Evolutionary conservation across 2,113 vertebrate species (phyloP), one percentile per base, ranked within the genome.

Genomic region (Oreochromis aureus): DNA sequence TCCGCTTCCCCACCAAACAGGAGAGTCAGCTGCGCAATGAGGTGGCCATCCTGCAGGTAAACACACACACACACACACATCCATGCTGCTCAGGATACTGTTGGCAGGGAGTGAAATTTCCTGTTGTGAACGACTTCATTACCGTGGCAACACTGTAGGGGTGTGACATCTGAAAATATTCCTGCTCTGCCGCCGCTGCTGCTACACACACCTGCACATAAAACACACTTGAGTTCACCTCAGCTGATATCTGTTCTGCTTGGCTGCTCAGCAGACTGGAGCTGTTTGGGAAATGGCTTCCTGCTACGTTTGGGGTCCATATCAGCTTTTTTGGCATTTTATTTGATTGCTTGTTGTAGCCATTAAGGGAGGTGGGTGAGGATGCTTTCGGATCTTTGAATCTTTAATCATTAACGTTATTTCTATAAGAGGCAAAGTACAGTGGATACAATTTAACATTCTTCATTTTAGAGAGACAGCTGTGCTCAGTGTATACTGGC

Each of bases 21-120:
- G 99, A 99, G 94, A 99, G 98, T 92, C 99, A 99, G 84, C 97
- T 99, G 86, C 97, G 98, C 81, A 99, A 99, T 82, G 99, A 99
- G 93, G 99, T 99, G 94, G 98, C 99, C 93, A 99, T 99, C 94
- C 96, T 99, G 87, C 99, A 99, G 98, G 98, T 99, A 86, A 86
- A 86, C 79, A 58, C 32, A 11, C 16, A 85, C 80, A 79, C 80
- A 79, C 56, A 86, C 66, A 87, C 53, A 81, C 30, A 82, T 10
- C 24, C 27, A 32, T 30, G 16, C 27, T 53, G 73, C 27, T 53
- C 46, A 78, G 46, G 46, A 78, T 32, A 53, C 73, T 34, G 73
- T 34, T 53, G 73, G 80, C 80, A 61, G 80, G 41, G 27, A 88
- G 76, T 85, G 80, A 87, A 81, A 90, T 63, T 86, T 85, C 91